Base-by-base conservation (phyloP, 2,797 vertebrate genomes). In the Luscinia megarhynchos region DNA sequence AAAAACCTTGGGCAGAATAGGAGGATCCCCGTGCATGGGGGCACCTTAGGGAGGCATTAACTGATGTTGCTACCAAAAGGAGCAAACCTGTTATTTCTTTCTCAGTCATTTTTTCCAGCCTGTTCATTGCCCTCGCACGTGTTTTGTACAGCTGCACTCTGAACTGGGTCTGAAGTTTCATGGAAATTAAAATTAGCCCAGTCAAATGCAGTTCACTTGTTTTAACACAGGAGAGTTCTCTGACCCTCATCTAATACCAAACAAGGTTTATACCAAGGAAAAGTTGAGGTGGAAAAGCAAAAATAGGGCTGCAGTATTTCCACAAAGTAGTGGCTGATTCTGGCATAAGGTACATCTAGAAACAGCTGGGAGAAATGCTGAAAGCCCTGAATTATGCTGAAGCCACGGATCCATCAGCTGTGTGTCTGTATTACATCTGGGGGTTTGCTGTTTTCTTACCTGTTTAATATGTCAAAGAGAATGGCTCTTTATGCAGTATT, bases 61-160 rank as follows among this genome's bases (percentile, higher is more conserved):
- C 14, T 14, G 3, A 9, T 51, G 13, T 4, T 87, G 21, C 40
- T 85, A 40, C 43, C 34, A 26, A 11, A 68, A 58, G n/a, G 36
- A 73, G 19, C 30, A 45, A 80, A 21, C 1, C 15, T 67, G 6
- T 55, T 6, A 1, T 9, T 84, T 29, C 4, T 75, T 54, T 27
- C 20, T 68, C 3, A 7, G 27, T 32, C 17, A 12, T 5, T 8
- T 69, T 61, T 69, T 6, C 36, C 82, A 76, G 27, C 51, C 16
- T 43, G 2, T n/a, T 82, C 26, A 6, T n/a, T 30, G 54, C 18
- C 15, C n/a, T 70, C 0, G 0, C 0, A 21, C 1, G 21, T 32
- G 16, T 68, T 84, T 80, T 1, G 0, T 12, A 0, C 0, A 2
- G 20, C 59, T 82, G 67, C 0, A 0, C 73, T 51, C 34, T 57